Base-by-base conservation (phyloP, 1,140 invertebrate species). In the Psilanteris sp. region DNA sequence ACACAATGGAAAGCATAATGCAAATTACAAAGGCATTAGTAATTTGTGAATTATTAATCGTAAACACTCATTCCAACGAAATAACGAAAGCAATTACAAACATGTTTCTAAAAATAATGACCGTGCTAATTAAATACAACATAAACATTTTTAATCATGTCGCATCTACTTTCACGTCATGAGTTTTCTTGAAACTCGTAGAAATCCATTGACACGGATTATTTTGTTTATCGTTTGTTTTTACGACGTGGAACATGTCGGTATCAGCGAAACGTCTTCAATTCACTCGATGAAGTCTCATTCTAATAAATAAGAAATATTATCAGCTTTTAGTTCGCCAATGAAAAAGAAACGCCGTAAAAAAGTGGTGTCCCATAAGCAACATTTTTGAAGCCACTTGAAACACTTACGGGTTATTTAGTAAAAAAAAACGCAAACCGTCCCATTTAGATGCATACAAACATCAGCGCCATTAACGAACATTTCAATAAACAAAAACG, bases 21-120 rank as follows among this genome's bases (percentile, higher is more conserved):
- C 50, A 67, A 67, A 55, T 67, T 55, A 55, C 36, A 67, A 67
- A 20, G 15, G 54, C 43, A 54, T 43, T 66, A 41, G 48, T 22
- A 44, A 44, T 66, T 54, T 34, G 31, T 36, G 39, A 67, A 67
- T 67, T 32, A 55, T 55, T 26, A 67, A 39, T 57, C 43, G 31
- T 50, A 67, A 55, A 55, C 44, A 52, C 20, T n/a, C 2, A 4
- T 8, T n/a, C 7, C 26, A 34, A 15, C 14, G 37, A 22, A 54
- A 66, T 66, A 36, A 66, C 55, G 36, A 1, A 22, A 14, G 41
- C 14, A 44, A 61, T 61, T 52, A 66, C 8, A 13, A 20, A 44
- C 27, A 14, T 11, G 22, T 11, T 8, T 16, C 37, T 31, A 24
- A 66, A 50, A 52, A 66, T 66, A 50, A 66, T 43, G 18, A 13